A percentile compares a stretch with the other conserved stretches of the same genome.
Evolutionary conservation across 2,888 invertebrate genomes (phyloP).

Genomic region (Polia nebulosa): DNA sequence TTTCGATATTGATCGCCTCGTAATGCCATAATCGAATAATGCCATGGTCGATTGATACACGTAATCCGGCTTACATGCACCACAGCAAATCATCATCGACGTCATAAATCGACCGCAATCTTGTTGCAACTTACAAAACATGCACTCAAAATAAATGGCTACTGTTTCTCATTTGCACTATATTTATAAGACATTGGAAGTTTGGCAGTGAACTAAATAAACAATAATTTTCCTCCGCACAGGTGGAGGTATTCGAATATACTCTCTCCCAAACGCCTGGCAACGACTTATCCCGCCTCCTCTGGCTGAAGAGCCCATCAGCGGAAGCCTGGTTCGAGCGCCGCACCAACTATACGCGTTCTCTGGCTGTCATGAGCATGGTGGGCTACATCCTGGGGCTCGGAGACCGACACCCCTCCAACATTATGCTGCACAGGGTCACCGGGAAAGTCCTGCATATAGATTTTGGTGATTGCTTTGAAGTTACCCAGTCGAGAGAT

Average conservation of each 20-base stretch:
- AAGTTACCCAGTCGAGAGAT: slow-evolving; percentile 99
- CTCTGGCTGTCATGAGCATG: slow-evolving; percentile 99
- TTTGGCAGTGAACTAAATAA: too few relatives aligned
- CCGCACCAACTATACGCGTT: slow-evolving; percentile 98
- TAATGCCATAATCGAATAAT: background rate
- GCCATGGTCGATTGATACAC: background rate
- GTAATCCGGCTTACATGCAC: background rate
- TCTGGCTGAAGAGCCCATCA: slow-evolving; percentile 99
- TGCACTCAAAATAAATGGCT: background rate
- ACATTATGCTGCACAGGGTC: slow-evolving; percentile 98
- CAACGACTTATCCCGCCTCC: slow-evolving; percentile 97
- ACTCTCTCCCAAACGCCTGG: slow-evolving; percentile 98
- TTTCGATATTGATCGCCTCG: background rate
- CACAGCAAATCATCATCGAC: background rate
- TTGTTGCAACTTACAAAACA: background rate
- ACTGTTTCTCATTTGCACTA: background rate
- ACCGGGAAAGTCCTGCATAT: slow-evolving; percentile 99
- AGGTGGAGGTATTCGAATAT: slow-evolving; percentile 98
- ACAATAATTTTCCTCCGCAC: background rate
- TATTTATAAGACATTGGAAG: too few relatives aligned
- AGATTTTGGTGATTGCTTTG: slow-evolving; percentile 99
- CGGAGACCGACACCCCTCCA: slow-evolving; percentile 99
- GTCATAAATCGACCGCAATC: background rate
- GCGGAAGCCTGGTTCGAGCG: slow-evolving; percentile 99
- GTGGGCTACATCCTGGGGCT: slow-evolving; percentile 98